Evolutionary conservation across 2,888 invertebrate species (phyloP), one percentile per base, ranked within the genome.

Genomic region (Julus scandinavius): DNA sequence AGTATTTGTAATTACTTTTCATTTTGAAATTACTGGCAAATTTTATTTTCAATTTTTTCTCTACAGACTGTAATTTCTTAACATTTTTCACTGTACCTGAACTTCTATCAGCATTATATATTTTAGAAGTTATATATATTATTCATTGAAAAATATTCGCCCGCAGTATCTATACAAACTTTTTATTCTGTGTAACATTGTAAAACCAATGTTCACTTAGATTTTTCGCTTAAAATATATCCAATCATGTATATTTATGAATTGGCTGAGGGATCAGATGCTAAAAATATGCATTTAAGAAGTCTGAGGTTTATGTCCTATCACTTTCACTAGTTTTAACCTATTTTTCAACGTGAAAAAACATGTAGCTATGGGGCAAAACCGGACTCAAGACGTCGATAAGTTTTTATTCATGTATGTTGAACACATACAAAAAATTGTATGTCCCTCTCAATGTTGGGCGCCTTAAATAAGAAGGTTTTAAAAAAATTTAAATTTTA

Each of bases 231-330:
- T 9, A 72, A 72, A 72, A 72, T 72, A 29, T 9, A 72, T 72
- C 29, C 7, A 72, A 72, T 72, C 72, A 72, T 72, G 72, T 72
- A 72, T 72, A 72, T 72, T 72, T 72, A 72, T 72, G 72, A 72
- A 72, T 29, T 29, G 72, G 72, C 29, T 11, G 72, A 29, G 29
- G 72, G 72, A 72, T 72, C 72, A 72, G 29, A 72, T 72, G 72
- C 29, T 29, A 72, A 72, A 72, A 72, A 72, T 72, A 72, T 72
- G 72, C 72, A 72, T 72, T 72, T 72, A 29, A 72, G 72, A 72
- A 72, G 72, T 72, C 72, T 72, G 29, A 72, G 29, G 72, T n/a
- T 72, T 72, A 72, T 72, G 5, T 11, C 72, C 29, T 72, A 29
- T 72, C 72, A 72, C 13, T 11, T 72, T 72, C 72, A 29, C 29